phyloP scores from a whole-genome alignment of 2,888 invertebrate genomes.

The Bellardia pandia region DNA sequence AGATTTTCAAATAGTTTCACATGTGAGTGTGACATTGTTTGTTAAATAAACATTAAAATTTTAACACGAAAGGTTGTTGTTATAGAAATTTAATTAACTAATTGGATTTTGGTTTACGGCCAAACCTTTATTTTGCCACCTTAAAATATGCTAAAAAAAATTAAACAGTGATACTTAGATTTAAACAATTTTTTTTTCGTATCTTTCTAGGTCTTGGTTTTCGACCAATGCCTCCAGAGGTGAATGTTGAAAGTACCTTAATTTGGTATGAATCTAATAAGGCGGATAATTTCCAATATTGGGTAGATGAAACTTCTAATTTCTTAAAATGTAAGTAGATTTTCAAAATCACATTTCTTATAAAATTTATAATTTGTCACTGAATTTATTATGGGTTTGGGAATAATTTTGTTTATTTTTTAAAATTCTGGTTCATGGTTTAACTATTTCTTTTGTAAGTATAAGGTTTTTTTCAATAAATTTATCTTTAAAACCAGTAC shows the following conservation, averaged over 20 bases:
- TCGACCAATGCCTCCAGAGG: slow-evolving; percentile 96
- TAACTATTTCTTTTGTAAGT: slow-evolving; percentile 59
- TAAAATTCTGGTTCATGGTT: slow-evolving; percentile 26
- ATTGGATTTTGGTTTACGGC: slow-evolving; percentile 75
- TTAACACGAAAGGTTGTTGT: slow-evolving; percentile 55
- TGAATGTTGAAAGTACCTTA: slow-evolving; percentile 97
- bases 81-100: slow-evolving; percentile 78
- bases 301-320: slow-evolving; percentile 90
- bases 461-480: slow-evolving; percentile 39
- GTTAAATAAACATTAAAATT: slow-evolving; percentile 40
- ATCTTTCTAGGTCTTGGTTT: slow-evolving; percentile 93
- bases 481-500: background rate
- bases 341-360: background rate
- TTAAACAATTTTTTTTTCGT: slow-evolving; percentile 48
- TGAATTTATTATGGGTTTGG: slow-evolving; percentile 22
- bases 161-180: slow-evolving; percentile 2
- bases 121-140: slow-evolving; percentile 33
- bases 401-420: slow-evolving; percentile 46
- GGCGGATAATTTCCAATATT: slow-evolving; percentile 90
- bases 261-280: slow-evolving; percentile 92
- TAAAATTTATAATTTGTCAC: background rate
- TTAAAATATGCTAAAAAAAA: background rate
- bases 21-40: background rate
- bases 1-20: background rate
- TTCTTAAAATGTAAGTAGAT: slow-evolving; percentile 90